Percentiles rank a stretch among this genome's conserved stretches.
These are phyloP conservation scores for Drosophila cognata DNA, from an alignment of 2,888 invertebrate species.

Conservation along the genomic window DNA sequence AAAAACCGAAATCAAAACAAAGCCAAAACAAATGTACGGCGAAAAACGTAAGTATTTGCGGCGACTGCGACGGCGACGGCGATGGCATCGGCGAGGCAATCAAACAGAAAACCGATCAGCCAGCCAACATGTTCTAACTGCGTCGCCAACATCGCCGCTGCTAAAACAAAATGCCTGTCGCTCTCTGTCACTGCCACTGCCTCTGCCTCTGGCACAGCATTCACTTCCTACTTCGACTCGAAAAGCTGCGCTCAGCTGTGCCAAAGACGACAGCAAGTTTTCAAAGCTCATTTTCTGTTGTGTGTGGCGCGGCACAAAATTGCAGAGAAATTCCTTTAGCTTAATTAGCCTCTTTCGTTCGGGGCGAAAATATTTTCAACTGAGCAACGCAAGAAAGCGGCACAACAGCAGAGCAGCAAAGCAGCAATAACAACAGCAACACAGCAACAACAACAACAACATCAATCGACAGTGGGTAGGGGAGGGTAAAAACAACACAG, in stretches of 20 bases:
- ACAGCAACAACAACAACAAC: slow-evolving; percentile 40
- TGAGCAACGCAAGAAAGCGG: slow-evolving; percentile 81
- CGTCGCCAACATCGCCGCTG: slow-evolving; percentile 43
- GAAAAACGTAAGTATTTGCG: slow-evolving; percentile 53
- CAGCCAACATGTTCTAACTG: slow-evolving; percentile 75
- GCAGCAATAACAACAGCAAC: slow-evolving; percentile 37
- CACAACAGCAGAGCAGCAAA: slow-evolving; percentile 67
- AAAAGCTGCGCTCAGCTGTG: slow-evolving; percentile 65
- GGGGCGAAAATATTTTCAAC: slow-evolving; percentile 81
- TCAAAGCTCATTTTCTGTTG: slow-evolving; percentile 74
- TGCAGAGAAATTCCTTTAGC: slow-evolving; percentile 82
- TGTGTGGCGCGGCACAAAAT: slow-evolving; percentile 66
- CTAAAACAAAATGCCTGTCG: slow-evolving; percentile 31
- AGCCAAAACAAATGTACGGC: slow-evolving; percentile 63
- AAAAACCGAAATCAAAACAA: slow-evolving; percentile 73
- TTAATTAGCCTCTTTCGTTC: slow-evolving; percentile 82
- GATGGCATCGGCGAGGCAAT: slow-evolving; percentile 40
- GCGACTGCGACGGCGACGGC: slow-evolving; percentile 36
- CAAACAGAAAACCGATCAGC: slow-evolving; percentile 64
- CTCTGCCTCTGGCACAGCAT: slow-evolving; percentile 28
- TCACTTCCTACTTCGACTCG: slow-evolving; percentile 54
- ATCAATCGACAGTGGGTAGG: slow-evolving; percentile 33
- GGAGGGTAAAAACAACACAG: slow-evolving; percentile 64
- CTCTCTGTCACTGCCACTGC: slow-evolving; percentile 16
- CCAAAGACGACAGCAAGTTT: slow-evolving; percentile 65